phyloP scores from a whole-genome alignment of 2,888 invertebrate species.

The Tryphoninae sp. region DNA sequence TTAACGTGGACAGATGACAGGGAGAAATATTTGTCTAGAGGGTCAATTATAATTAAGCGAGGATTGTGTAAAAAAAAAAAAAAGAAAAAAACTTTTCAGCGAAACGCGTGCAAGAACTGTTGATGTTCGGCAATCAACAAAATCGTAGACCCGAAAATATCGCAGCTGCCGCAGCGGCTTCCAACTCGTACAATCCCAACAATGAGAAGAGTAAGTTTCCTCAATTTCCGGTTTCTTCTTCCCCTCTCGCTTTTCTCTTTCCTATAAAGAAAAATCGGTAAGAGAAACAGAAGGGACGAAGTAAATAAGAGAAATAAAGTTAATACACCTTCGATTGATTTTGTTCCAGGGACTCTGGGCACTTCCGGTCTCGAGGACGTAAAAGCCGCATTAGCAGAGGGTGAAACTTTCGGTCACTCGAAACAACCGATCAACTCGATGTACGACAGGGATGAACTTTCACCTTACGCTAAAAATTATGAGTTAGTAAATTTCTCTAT shows the following conservation, averaged over 20 bases:
- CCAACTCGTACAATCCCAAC: conserved; percentile 65
- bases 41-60: neutral
- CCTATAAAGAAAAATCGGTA: too few relatives aligned
- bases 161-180: conserved; percentile 60
- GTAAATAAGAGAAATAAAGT: neutral
- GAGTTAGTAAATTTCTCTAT: conserved; percentile 69
- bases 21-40: neutral
- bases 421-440: conserved; percentile 67
- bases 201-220: conserved; percentile 74
- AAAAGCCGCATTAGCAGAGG: conserved; percentile 69
- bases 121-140: conserved; percentile 81
- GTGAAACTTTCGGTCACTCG: conserved; percentile 66
- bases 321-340: conserved; percentile 4
- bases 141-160: conserved; percentile 72
- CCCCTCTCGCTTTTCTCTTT: neutral
- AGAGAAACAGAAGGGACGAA: neutral
- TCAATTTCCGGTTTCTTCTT: conserved; percentile 15
- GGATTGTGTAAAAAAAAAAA: neutral
- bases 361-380: conserved; percentile 75
- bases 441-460: conserved; percentile 68
- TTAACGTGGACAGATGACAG: neutral
- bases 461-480: conserved; percentile 72
- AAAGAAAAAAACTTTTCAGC: conserved; percentile 68
- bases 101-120: conserved; percentile 80
- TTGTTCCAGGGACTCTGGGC: conserved; percentile 71